Conservation (phyloP, 2,888 invertebrate genomes). For the Ellobium chinense region DNA sequence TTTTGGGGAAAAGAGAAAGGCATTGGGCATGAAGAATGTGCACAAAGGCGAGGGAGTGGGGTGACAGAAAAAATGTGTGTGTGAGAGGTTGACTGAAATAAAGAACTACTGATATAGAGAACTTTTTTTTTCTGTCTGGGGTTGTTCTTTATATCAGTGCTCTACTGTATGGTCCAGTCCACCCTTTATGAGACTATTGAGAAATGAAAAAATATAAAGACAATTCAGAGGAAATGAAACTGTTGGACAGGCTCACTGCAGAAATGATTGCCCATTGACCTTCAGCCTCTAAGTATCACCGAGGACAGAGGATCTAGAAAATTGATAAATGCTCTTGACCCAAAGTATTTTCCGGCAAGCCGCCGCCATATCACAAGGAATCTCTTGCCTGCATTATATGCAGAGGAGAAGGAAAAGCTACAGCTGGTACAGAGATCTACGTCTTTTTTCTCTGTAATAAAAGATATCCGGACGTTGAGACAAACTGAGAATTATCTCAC, state of each 20-base stretch:
- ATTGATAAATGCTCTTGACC: not conserved
- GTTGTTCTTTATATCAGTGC: too few relatives aligned
- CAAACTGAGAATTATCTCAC: not conserved
- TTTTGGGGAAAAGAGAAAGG: too few relatives aligned
- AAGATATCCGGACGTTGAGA: constrained; percentile 6
- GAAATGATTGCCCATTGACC: constrained; percentile 1
- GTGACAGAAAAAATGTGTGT: too few relatives aligned
- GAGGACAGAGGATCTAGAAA: constrained; percentile 13
- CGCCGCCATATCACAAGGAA: not conserved
- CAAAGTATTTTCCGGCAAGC: not conserved
- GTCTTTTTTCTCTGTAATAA: not conserved
- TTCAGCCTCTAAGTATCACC: not conserved
- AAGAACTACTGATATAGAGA: too few relatives aligned
- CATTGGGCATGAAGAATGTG: too few relatives aligned
- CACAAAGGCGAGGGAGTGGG: too few relatives aligned
- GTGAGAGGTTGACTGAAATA: too few relatives aligned
- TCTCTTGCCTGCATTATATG: not conserved
- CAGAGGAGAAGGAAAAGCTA: not conserved
- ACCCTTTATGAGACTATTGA: not conserved
- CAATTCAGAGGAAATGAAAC: not conserved
- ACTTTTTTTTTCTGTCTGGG: too few relatives aligned
- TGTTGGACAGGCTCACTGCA: not conserved
- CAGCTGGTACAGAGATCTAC: not conserved
- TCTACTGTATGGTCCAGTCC: not conserved
- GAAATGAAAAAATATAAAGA: not conserved